phyloP scores from a whole-genome alignment of 2,797 vertebrate genomes.

The Cryptoprocta ferox region DNA sequence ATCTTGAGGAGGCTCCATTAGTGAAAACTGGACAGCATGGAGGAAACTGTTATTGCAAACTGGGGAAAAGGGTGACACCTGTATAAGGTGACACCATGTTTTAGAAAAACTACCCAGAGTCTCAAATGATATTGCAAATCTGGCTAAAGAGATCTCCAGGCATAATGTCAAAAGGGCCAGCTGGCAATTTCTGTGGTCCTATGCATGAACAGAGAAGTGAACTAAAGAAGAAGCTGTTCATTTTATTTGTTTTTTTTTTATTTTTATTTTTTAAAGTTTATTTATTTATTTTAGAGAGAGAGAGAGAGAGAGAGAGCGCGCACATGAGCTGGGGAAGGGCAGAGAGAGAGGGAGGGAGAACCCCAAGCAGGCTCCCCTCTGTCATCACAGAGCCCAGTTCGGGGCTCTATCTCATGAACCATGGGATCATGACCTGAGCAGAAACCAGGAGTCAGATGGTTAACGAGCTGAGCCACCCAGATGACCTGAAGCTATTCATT shows the following conservation, averaged over 20 bases:
- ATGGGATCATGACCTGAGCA: too few species aligned
- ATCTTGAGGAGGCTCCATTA: not conserved
- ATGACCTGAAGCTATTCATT: not conserved
- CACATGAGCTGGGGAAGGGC: too few species aligned
- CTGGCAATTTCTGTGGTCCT: not conserved
- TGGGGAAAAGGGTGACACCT: not conserved
- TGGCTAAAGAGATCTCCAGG: not conserved
- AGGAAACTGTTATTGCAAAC: not conserved
- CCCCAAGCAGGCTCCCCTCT: too few species aligned
- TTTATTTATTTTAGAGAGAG: too few species aligned
- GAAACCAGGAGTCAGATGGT: too few species aligned
- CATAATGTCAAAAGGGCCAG: not conserved
- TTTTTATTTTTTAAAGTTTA: too few species aligned
- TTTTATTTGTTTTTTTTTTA: not conserved
- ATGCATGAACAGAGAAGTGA: not conserved
- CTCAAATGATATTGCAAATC: not conserved
- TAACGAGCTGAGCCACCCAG: too few species aligned
- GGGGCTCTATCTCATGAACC: too few species aligned
- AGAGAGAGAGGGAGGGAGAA: too few species aligned
- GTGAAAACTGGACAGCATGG: not conserved
- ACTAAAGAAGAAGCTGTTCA: not conserved
- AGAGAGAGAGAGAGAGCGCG: too few species aligned
- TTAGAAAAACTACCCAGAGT: not conserved
- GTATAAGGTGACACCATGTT: not conserved
- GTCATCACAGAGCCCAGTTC: too few species aligned